Conservation (phyloP, 2,797 vertebrate genomes). For the Intellagama lesueurii region DNA sequence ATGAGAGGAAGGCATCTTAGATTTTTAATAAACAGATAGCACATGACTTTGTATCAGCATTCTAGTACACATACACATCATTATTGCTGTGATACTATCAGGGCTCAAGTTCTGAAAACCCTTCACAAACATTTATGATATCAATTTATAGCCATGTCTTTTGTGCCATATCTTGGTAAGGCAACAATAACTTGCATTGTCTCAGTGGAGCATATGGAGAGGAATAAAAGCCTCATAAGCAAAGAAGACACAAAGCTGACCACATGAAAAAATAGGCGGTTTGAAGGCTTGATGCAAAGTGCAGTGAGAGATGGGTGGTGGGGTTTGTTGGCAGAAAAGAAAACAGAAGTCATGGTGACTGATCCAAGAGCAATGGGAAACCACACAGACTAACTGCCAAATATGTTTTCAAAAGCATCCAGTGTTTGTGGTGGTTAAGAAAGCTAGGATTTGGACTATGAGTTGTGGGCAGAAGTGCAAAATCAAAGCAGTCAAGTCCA, state of each 20-base stretch:
- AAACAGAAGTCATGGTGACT: slow-evolving; percentile 36
- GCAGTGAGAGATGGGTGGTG: slow-evolving; percentile 7
- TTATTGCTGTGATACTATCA: not conserved
- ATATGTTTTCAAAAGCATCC: slow-evolving; percentile 37
- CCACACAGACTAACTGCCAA: not conserved
- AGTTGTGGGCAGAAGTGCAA: slow-evolving; percentile 58
- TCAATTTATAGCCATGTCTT: accelerated
- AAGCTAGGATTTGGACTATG: slow-evolving; percentile 22
- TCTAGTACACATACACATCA: not conserved
- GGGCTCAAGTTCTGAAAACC: not conserved
- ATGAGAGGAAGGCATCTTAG: not conserved
- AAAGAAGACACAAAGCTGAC: not conserved
- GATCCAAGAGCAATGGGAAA: slow-evolving; percentile 34
- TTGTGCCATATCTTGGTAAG: accelerated
- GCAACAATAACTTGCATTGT: accelerated
- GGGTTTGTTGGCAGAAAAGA: slow-evolving; percentile 48
- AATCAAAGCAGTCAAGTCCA: slow-evolving; percentile 66
- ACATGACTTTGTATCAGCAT: not conserved
- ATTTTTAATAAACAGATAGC: not conserved
- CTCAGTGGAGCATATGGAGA: accelerated
- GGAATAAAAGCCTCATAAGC: not conserved
- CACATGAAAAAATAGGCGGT: slow-evolving; percentile 10
- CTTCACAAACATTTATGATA: accelerated
- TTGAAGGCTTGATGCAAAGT: not conserved
- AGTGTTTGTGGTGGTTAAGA: not conserved